These are phyloP conservation scores for Ailuropoda melanoleuca DNA, from an alignment of 2,113 vertebrate species.

Conservation along the genomic window DNA sequence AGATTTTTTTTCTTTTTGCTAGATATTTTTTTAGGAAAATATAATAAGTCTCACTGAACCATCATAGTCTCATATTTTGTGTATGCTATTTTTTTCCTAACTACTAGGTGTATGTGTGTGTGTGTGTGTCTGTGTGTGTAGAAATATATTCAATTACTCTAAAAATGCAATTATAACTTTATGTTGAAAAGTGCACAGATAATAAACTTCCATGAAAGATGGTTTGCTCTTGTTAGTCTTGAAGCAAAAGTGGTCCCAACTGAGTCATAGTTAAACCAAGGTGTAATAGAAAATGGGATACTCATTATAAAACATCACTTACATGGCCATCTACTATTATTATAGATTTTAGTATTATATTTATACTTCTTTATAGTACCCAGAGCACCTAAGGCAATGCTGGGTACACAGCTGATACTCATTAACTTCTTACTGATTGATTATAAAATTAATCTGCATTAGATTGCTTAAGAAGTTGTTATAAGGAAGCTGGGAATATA, in stretches of 20 bases:
- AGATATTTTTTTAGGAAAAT: constrained; percentile 9
- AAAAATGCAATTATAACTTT: constrained; percentile 39
- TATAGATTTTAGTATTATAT: not conserved
- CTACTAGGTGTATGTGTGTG: not conserved
- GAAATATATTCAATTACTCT: constrained; percentile 27
- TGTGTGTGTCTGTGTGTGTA: not conserved
- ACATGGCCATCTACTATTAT: not conserved
- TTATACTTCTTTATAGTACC: not conserved
- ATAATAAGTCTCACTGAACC: not conserved
- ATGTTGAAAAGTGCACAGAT: not conserved
- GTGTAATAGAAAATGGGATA: constrained; percentile 37
- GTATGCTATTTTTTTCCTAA: not conserved
- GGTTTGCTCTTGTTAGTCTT: not conserved
- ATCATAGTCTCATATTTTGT: not conserved
- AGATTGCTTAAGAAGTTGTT: not conserved
- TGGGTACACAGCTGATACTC: not conserved
- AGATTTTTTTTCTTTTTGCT: not conserved
- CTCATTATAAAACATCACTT: not conserved
- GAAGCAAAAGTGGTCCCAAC: not conserved
- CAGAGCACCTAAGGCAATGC: not conserved
- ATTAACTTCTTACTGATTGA: constrained; percentile 30
- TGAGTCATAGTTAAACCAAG: not conserved
- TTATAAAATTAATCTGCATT: constrained; percentile 48
- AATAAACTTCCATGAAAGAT: constrained; percentile 26
- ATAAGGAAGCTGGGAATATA: constrained; percentile 21